Evolutionary conservation across 2,113 vertebrate genomes (phyloP).

Genomic region (Suricata suricatta): DNA sequence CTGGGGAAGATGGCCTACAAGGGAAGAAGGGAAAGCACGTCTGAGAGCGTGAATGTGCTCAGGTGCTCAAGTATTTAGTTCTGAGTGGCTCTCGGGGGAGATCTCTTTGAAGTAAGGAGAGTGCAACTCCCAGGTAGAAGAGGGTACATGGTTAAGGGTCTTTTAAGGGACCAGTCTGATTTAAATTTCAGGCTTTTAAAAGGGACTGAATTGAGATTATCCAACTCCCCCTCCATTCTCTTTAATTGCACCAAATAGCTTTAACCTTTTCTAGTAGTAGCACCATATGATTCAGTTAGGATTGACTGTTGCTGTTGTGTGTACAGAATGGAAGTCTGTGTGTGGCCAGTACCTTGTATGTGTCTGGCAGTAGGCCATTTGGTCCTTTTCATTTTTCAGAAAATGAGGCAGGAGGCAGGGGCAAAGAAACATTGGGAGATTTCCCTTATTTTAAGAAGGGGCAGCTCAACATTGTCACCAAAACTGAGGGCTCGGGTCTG

Average conservation of each 20-base stretch:
- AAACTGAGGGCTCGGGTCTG: neutral
- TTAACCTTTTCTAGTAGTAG: conserved; percentile 54
- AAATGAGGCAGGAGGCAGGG: conserved; percentile 19
- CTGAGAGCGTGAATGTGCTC: neutral
- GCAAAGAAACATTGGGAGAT: neutral
- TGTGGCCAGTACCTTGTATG: neutral
- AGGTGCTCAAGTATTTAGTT: neutral
- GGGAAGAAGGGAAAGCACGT: neutral
- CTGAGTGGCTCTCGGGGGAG: neutral
- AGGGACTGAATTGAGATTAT: conserved; percentile 14
- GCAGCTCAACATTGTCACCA: neutral
- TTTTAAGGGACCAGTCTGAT: conserved; percentile 36
- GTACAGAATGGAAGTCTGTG: conserved; percentile 27
- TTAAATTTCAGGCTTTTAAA: conserved; percentile 56
- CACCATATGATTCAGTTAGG: neutral
- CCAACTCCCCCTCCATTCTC: neutral
- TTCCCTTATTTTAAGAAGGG: neutral
- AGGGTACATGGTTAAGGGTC: neutral
- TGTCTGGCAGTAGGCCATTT: neutral
- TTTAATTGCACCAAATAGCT: conserved; percentile 51
- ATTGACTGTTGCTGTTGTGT: neutral
- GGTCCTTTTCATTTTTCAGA: conserved; percentile 6
- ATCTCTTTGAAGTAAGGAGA: neutral
- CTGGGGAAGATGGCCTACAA: neutral
- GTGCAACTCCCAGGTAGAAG: neutral